A percentile compares a stretch with the other conserved stretches of the same genome.
Evolutionary conservation across 2,113 vertebrate species (phyloP).

Genomic region (Oncorhynchus tshawytscha): DNA sequence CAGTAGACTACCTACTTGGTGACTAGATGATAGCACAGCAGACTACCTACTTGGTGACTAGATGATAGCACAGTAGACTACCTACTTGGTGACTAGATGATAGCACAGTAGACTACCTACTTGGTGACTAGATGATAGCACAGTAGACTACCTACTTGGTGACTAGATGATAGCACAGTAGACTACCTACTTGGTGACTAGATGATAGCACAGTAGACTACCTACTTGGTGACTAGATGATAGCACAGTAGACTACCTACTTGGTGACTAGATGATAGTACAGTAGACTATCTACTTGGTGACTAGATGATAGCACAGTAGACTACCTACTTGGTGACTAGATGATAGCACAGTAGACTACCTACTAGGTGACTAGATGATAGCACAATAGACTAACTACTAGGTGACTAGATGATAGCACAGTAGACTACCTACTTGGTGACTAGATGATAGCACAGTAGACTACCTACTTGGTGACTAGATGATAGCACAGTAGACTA

Average conservation of each 20-base stretch:
- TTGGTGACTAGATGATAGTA: too few species aligned
- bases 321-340: neutral
- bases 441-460: neutral
- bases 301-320: neutral
- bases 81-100: neutral
- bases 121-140: neutral
- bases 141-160: neutral
- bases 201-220: neutral
- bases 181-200: neutral
- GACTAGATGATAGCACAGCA: neutral
- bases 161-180: too few species aligned
- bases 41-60: neutral
- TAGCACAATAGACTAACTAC: neutral
- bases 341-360: too few species aligned
- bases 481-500: too few species aligned
- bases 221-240: neutral
- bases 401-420: too few species aligned
- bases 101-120: neutral
- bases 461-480: neutral
- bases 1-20: neutral
- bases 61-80: too few species aligned
- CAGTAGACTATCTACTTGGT: neutral
- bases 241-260: neutral
- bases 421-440: neutral
- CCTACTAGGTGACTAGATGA: neutral